phyloP scores from a whole-genome alignment of 1,140 invertebrate species.

The Chironomus striatipennis region DNA sequence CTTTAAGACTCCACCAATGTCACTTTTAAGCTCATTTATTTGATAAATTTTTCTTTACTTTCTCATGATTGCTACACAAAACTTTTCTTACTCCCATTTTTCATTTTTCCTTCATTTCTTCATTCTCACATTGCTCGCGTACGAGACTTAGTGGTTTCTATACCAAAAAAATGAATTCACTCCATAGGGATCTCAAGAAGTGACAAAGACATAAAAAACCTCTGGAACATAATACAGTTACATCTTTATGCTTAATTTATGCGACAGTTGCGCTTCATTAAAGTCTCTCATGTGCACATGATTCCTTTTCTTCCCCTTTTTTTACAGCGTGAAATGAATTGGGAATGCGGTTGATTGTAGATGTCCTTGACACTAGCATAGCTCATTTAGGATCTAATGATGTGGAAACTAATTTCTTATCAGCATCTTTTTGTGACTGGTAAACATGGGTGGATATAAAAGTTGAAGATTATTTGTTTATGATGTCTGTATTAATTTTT shows the following conservation, averaged over 20 bases:
- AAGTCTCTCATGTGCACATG: neutral
- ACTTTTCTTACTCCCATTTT: neutral
- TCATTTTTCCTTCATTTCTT: neutral
- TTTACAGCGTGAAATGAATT: neutral
- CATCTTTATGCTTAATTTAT: slow-evolving; percentile 1
- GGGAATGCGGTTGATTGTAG: no score
- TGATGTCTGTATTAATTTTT: no score
- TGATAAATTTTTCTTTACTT: no score
- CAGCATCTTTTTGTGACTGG: neutral
- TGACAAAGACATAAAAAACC: neutral
- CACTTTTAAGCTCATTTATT: no score
- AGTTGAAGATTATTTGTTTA: no score
- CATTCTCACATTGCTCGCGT: neutral
- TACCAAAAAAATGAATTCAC: neutral
- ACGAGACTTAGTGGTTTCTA: neutral
- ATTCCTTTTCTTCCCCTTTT: neutral
- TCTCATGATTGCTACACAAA: no score
- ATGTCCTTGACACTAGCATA: neutral
- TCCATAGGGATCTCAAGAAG: neutral
- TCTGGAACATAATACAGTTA: neutral
- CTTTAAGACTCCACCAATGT: no score
- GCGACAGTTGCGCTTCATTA: neutral
- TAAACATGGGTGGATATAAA: no score
- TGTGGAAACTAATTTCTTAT: neutral
- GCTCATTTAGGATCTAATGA: neutral